A percentile compares a stretch with the other conserved stretches of the same genome.
phyloP scores from a whole-genome alignment of 2,797 vertebrate genomes.

The Anguilla marmorata region DNA sequence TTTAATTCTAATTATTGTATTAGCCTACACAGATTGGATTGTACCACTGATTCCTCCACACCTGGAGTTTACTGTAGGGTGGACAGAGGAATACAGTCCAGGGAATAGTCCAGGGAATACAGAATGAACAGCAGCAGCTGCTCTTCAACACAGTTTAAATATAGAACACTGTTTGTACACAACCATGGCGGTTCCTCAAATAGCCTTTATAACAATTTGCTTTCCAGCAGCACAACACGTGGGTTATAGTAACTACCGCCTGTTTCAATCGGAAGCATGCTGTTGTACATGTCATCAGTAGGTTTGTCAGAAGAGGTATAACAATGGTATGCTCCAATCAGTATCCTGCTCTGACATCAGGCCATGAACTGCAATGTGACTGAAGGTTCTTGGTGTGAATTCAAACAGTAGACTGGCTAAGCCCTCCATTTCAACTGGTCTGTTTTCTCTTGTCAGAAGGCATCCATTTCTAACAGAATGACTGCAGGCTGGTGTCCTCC shows the following conservation, averaged over 20 bases:
- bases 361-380: not conserved
- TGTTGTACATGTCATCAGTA: not conserved
- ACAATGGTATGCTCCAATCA: not conserved
- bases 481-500: not conserved
- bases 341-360: not conserved
- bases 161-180: slow-evolving; percentile 8
- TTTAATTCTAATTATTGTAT: slow-evolving; percentile 61
- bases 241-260: not conserved
- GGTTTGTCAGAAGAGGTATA: not conserved
- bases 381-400: not conserved
- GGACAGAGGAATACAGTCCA: slow-evolving; percentile 8
- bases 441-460: not conserved
- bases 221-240: not conserved
- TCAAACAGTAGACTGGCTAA: not conserved
- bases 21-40: slow-evolving; percentile 50
- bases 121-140: slow-evolving; percentile 52
- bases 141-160: slow-evolving; percentile 18
- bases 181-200: not conserved
- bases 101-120: not conserved
- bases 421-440: not conserved
- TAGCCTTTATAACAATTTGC: not conserved
- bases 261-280: not conserved
- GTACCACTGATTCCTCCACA: slow-evolving; percentile 51
- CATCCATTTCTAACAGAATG: not conserved
- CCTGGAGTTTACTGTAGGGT: slow-evolving; percentile 48